Evolutionary conservation across 2,888 invertebrate genomes (phyloP).

Genomic region (Patella pellucida): DNA sequence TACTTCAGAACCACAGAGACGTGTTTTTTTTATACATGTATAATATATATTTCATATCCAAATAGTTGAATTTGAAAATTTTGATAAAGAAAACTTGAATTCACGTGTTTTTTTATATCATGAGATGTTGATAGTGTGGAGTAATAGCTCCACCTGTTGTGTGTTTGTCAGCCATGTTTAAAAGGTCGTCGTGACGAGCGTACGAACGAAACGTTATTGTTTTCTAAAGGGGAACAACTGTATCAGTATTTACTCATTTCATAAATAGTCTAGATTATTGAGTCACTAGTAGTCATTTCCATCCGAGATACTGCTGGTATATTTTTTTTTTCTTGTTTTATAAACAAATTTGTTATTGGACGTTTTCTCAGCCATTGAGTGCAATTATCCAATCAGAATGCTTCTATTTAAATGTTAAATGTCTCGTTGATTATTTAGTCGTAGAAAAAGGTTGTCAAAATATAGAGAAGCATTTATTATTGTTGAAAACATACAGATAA

Average conservation of each 20-base stretch:
- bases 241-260: neutral
- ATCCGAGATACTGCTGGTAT: slow-evolving; percentile 8
- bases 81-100: slow-evolving; percentile 5
- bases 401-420: slow-evolving; percentile 11
- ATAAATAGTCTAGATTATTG: neutral
- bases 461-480: slow-evolving; percentile 9
- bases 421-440: slow-evolving; percentile 3
- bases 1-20: no score
- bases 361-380: slow-evolving; percentile 11
- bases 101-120: slow-evolving; percentile 13
- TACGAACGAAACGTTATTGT: neutral
- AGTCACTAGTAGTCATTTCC: neutral
- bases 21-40: no score
- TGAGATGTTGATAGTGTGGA: slow-evolving; percentile 9
- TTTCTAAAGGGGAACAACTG: neutral
- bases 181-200: neutral
- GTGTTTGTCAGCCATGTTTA: slow-evolving; percentile 2
- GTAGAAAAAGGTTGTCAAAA: slow-evolving; percentile 3
- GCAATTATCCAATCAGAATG: slow-evolving; percentile 12
- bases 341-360: slow-evolving; percentile 10
- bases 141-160: slow-evolving; percentile 7
- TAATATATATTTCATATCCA: no score
- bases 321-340: neutral
- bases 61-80: no score
- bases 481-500: neutral